phyloP scores from a whole-genome alignment of 1,140 invertebrate species.

The Scaptomyza pallida region DNA sequence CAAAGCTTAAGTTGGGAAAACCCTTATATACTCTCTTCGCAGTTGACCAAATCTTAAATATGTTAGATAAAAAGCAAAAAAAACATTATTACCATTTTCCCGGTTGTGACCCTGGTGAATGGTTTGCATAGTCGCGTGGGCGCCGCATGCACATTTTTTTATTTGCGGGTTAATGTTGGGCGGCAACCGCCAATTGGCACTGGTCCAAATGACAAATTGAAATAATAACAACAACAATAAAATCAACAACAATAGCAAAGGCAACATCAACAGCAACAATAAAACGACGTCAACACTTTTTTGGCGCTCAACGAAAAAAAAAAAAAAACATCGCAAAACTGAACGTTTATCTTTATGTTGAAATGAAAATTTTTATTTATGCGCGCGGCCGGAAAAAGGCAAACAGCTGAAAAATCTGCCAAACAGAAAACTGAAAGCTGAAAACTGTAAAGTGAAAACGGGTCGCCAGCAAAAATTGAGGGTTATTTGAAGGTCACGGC shows the following conservation, averaged over 20 bases:
- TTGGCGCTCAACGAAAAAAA: constrained; percentile 25
- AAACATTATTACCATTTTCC: constrained; percentile 43
- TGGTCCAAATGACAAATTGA: constrained; percentile 76
- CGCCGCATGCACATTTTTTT: constrained; percentile 54
- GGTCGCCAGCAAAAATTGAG: constrained; percentile 43
- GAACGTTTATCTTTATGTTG: constrained; percentile 77
- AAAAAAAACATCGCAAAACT: too few species aligned
- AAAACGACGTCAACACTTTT: constrained; percentile 35
- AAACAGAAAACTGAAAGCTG: constrained; percentile 22
- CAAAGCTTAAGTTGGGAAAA: background rate
- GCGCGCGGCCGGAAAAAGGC: constrained; percentile 66
- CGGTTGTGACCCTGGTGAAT: background rate
- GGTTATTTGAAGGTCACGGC: constrained; percentile 75
- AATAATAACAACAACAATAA: constrained; percentile 62
- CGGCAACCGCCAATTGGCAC: constrained; percentile 67
- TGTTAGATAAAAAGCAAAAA: constrained; percentile 30
- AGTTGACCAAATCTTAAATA: constrained; percentile 1
- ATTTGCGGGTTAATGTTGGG: constrained; percentile 70
- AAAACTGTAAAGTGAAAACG: constrained; percentile 53
- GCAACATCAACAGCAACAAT: constrained; percentile 42
- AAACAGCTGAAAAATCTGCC: constrained; percentile 50
- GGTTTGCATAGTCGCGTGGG: constrained; percentile 34
- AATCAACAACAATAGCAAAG: constrained; percentile 1
- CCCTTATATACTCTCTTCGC: background rate
- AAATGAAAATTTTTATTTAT: constrained; percentile 82